Evolutionary conservation across 2,797 vertebrate species (phyloP).

Genomic region (Carduelis carduelis): DNA sequence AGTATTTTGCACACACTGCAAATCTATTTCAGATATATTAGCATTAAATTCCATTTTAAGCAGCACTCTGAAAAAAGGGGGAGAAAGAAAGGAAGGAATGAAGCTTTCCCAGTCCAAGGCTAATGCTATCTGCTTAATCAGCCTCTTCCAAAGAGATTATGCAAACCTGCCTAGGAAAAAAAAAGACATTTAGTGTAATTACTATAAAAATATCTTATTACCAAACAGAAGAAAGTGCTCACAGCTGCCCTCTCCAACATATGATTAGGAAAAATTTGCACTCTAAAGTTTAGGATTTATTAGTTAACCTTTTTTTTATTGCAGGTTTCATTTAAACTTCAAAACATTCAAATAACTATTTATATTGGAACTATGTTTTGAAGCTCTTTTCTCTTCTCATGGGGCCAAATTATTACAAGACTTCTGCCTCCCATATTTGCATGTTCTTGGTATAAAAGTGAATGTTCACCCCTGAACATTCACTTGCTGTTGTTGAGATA

Average conservation of each 20-base stretch:
- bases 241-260: not conserved
- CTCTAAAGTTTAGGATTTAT: not conserved
- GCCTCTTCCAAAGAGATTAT: slow-evolving; percentile 4
- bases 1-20: not conserved
- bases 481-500: not conserved
- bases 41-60: not conserved
- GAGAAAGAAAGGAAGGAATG: not conserved
- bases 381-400: not conserved
- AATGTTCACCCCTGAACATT: not conserved
- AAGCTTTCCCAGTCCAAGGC: not conserved
- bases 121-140: not conserved
- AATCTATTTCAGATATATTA: not conserved
- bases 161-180: not conserved
- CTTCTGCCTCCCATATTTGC: not conserved
- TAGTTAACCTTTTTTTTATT: not conserved
- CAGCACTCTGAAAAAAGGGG: not conserved
- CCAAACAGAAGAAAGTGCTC: not conserved
- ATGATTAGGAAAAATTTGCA: not conserved
- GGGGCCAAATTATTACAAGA: not conserved
- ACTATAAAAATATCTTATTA: not conserved
- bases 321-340: not conserved
- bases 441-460: not conserved
- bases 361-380: not conserved
- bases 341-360: not conserved
- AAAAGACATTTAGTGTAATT: not conserved